A percentile compares a stretch with the other conserved stretches of the same genome.
Evolutionary conservation across 2,888 invertebrate genomes (phyloP).

Genomic region (Ochropleura plecta): DNA sequence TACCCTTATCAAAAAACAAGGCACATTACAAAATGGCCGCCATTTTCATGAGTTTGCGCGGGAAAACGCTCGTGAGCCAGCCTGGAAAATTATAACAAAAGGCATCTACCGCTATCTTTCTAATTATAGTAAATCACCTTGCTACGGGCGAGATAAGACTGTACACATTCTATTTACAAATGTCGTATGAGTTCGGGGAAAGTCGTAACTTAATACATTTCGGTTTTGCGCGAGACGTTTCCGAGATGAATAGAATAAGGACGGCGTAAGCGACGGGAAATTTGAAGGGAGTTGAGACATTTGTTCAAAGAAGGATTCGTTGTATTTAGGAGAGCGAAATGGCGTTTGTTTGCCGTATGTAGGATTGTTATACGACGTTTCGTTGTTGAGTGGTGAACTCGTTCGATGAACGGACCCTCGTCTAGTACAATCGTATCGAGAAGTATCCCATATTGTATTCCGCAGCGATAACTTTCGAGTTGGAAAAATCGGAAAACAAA

Average conservation of each 20-base stretch:
- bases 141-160: constrained; percentile 89
- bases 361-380: constrained; percentile 79
- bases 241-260: constrained; percentile 66
- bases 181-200: constrained; percentile 79
- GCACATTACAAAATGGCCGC: constrained; percentile 90
- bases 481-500: constrained; percentile 65
- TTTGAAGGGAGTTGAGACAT: constrained; percentile 73
- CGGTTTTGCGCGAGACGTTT: constrained; percentile 75
- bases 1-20: constrained; percentile 91
- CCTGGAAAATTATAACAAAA: constrained; percentile 91
- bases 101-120: constrained; percentile 91
- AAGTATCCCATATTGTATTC: constrained; percentile 80
- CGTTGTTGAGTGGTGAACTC: constrained; percentile 74
- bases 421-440: constrained; percentile 83
- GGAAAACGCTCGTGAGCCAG: constrained; percentile 88
- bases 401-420: constrained; percentile 88
- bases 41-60: constrained; percentile 89
- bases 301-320: constrained; percentile 70
- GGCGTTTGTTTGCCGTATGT: constrained; percentile 71
- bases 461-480: constrained; percentile 65
- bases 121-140: constrained; percentile 91
- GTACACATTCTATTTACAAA: constrained; percentile 79
- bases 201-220: constrained; percentile 79
- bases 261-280: constrained; percentile 73
- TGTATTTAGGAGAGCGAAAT: constrained; percentile 72